These are phyloP conservation scores for Pseudomyrmex cubaensis DNA, from an alignment of 1,140 invertebrate species.

Conservation along the genomic window DNA sequence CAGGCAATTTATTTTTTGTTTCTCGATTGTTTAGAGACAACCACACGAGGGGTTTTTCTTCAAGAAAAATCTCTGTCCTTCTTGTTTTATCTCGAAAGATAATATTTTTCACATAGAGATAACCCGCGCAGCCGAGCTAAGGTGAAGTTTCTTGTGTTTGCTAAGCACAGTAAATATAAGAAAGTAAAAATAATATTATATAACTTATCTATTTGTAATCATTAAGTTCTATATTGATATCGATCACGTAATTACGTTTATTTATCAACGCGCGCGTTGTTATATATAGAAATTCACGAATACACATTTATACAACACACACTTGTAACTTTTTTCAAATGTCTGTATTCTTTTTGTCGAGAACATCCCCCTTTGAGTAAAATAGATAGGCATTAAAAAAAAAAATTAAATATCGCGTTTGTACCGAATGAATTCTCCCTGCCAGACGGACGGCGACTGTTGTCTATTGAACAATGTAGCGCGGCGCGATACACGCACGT, in stretches of 20 bases:
- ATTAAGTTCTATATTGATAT: too few species aligned
- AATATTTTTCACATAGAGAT: slow-evolving; percentile 1
- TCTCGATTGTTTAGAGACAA: neutral
- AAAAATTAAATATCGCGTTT: slow-evolving; percentile 44
- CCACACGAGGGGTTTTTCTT: neutral
- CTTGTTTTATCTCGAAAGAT: neutral
- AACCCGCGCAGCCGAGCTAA: too few species aligned
- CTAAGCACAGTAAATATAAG: too few species aligned
- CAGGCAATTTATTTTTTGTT: slow-evolving; percentile 48
- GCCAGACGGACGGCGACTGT: slow-evolving; percentile 35
- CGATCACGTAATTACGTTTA: too few species aligned
- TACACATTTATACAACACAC: neutral
- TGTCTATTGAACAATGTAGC: slow-evolving; percentile 17
- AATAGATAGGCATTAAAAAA: neutral
- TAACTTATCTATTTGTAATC: too few species aligned
- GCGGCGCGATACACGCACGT: neutral
- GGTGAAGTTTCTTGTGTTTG: too few species aligned
- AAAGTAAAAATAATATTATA: too few species aligned
- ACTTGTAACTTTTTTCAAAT: neutral
- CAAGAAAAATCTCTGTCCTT: neutral
- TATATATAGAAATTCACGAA: neutral
- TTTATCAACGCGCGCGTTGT: too few species aligned
- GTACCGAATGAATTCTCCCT: slow-evolving; percentile 11
- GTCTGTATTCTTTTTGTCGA: neutral
- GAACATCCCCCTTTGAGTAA: neutral